Evolutionary conservation across 1,140 invertebrate species (phyloP).

Genomic region (Phortica variegata): DNA sequence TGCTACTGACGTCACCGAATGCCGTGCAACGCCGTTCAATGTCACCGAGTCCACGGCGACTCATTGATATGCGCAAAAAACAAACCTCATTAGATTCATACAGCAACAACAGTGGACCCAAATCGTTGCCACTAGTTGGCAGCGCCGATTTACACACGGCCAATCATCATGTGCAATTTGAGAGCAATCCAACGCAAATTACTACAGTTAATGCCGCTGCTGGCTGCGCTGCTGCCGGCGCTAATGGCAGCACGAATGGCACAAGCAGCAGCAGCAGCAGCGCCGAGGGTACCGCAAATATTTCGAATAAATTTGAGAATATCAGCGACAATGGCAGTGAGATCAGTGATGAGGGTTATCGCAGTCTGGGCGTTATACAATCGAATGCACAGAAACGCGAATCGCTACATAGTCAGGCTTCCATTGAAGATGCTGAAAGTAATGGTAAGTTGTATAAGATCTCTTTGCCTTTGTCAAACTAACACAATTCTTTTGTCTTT

Average conservation of each 20-base stretch:
- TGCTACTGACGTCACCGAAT: slow-evolving; percentile 21
- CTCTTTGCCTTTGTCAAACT: background rate
- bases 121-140: slow-evolving; percentile 27
- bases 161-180: slow-evolving; percentile 20
- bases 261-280: background rate
- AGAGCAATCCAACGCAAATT: background rate
- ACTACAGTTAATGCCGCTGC: background rate
- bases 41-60: slow-evolving; percentile 57
- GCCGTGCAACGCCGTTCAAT: slow-evolving; percentile 38
- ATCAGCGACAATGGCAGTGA: slow-evolving; percentile 83
- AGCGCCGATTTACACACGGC: no score
- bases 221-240: slow-evolving; percentile 4
- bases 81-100: slow-evolving; percentile 41
- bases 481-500: slow-evolving; percentile 4
- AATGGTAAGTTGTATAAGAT: slow-evolving; percentile 60
- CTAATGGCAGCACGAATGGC: background rate
- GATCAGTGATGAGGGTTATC: slow-evolving; percentile 84
- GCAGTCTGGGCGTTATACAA: slow-evolving; percentile 73
- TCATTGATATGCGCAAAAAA: slow-evolving; percentile 50
- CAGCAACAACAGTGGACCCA: slow-evolving; percentile 26
- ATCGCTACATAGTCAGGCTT: slow-evolving; percentile 67
- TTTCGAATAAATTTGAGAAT: slow-evolving; percentile 58
- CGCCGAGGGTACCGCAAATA: slow-evolving; percentile 26
- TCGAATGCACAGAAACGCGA: slow-evolving; percentile 63
- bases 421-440: slow-evolving; percentile 68